Evolutionary conservation across 2,797 vertebrate genomes (phyloP).

Genomic region (Siniperca undulata): DNA sequence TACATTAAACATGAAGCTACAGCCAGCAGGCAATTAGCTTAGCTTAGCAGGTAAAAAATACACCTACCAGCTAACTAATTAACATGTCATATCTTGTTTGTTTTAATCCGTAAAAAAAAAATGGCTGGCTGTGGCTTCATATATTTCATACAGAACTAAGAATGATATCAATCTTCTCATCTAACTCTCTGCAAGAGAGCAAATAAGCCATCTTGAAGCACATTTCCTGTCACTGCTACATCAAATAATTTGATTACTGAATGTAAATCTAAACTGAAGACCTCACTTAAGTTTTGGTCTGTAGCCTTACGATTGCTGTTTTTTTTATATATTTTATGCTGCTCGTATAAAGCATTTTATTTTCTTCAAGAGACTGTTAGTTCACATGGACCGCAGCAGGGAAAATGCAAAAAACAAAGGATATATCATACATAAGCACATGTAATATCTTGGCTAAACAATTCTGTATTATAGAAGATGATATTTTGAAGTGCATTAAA

Average conservation of each 20-base stretch:
- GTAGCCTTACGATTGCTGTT: slow-evolving; percentile 44
- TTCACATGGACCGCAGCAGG: slow-evolving; percentile 21
- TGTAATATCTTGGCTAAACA: slow-evolving; percentile 14
- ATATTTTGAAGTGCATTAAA: slow-evolving; percentile 61
- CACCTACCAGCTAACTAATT: background rate
- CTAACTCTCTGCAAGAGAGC: background rate
- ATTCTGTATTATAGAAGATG: slow-evolving; percentile 40
- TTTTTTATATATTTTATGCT: slow-evolving; percentile 48
- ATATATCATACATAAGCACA: slow-evolving; percentile 22
- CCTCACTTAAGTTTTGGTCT: slow-evolving; percentile 39
- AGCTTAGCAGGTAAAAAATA: slow-evolving; percentile 1
- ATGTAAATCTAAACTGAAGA: slow-evolving; percentile 53
- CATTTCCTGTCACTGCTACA: slow-evolving; percentile 34
- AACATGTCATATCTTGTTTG: background rate
- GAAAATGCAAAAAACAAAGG: slow-evolving; percentile 32
- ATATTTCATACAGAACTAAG: background rate
- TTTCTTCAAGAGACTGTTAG: slow-evolving; percentile 55
- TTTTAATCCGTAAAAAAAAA: background rate
- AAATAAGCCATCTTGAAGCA: slow-evolving; percentile 7
- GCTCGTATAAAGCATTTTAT: slow-evolving; percentile 23
- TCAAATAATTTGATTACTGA: slow-evolving; percentile 32
- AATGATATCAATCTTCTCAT: slow-evolving; percentile 2
- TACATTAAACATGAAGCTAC: slow-evolving; percentile 3
- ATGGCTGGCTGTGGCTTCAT: slow-evolving; percentile 5
- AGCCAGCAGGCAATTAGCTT: background rate